Percentiles rank a stretch among this genome's conserved stretches.
phyloP scores from a whole-genome alignment of 2,888 invertebrate genomes.

The Odiellus spinosus region DNA sequence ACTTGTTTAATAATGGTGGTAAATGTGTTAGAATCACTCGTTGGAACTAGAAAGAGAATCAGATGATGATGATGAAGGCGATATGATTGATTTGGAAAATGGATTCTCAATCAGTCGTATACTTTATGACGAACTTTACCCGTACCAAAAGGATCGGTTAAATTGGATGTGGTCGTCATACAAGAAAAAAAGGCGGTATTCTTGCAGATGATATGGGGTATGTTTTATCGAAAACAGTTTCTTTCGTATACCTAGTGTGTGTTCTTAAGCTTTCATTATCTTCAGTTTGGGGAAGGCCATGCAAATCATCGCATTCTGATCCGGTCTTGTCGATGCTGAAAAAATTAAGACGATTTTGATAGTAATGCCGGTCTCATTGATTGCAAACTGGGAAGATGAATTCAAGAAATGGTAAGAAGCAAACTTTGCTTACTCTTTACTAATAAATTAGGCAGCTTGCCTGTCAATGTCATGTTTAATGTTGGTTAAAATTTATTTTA shows the following conservation, averaged over 20 bases:
- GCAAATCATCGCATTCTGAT: constrained; percentile 31
- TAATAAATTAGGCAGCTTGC: too few relatives aligned
- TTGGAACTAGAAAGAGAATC: too few relatives aligned
- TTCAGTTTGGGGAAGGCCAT: constrained; percentile 32
- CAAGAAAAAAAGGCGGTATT: constrained; percentile 31
- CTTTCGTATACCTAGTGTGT: too few relatives aligned
- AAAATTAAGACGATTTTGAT: constrained; percentile 28
- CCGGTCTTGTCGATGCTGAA: constrained; percentile 31
- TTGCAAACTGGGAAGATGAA: constrained; percentile 32
- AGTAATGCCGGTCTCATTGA: too few relatives aligned
- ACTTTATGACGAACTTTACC: constrained; percentile 26
- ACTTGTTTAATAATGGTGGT: too few relatives aligned
- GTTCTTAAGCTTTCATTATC: not conserved
- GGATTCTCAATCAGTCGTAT: constrained; percentile 10
- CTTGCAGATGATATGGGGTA: constrained; percentile 36
- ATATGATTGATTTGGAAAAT: too few relatives aligned
- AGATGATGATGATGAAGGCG: too few relatives aligned
- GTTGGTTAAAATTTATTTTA: too few relatives aligned
- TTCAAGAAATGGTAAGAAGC: constrained; percentile 31
- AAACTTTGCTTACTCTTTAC: too few relatives aligned
- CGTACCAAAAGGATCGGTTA: constrained; percentile 31
- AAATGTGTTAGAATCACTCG: too few relatives aligned
- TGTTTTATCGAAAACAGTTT: too few relatives aligned
- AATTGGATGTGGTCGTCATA: constrained; percentile 30
- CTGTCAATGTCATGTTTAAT: too few relatives aligned